These are phyloP conservation scores for Xanthorhoe spadicearia DNA, from an alignment of 2,888 invertebrate species.

Conservation along the genomic window DNA sequence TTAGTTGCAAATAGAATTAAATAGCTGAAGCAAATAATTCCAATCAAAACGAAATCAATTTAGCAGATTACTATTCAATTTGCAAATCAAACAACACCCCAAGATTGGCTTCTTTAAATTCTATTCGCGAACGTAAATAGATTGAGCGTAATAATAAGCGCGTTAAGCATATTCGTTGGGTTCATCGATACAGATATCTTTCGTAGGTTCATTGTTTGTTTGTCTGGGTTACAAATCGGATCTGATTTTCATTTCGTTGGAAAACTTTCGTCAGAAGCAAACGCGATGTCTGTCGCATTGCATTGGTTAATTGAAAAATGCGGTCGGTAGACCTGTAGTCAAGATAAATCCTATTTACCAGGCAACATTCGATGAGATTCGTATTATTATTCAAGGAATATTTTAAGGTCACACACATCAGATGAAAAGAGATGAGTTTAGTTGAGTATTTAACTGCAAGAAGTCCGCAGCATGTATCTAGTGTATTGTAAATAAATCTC, in stretches of 20 bases:
- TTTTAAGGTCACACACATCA: no score
- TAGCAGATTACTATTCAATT: constrained; percentile 22
- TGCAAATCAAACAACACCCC: constrained; percentile 12
- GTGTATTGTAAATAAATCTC: no score
- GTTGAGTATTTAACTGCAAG: no score
- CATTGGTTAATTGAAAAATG: constrained; percentile 23
- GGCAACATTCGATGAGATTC: neutral
- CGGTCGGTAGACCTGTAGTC: constrained; percentile 10
- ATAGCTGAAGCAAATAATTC: constrained; percentile 3
- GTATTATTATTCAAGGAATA: neutral
- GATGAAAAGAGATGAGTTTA: no score
- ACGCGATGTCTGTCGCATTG: constrained; percentile 8
- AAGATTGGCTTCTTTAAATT: constrained; percentile 25
- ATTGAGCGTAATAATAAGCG: constrained; percentile 22
- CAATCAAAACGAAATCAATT: constrained; percentile 22
- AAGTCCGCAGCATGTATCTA: no score
- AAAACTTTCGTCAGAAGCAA: constrained; percentile 6
- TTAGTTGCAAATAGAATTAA: constrained; percentile 12
- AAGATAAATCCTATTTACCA: constrained; percentile 8
- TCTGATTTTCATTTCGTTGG: constrained; percentile 7
- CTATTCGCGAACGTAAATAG: constrained; percentile 13
- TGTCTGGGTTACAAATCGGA: constrained; percentile 2
- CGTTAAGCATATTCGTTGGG: constrained; percentile 7
- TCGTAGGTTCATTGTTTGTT: constrained; percentile 21
- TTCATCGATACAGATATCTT: constrained; percentile 16